phyloP scores from a whole-genome alignment of 2,113 vertebrate species.

The Crotophaga sulcirostris region DNA sequence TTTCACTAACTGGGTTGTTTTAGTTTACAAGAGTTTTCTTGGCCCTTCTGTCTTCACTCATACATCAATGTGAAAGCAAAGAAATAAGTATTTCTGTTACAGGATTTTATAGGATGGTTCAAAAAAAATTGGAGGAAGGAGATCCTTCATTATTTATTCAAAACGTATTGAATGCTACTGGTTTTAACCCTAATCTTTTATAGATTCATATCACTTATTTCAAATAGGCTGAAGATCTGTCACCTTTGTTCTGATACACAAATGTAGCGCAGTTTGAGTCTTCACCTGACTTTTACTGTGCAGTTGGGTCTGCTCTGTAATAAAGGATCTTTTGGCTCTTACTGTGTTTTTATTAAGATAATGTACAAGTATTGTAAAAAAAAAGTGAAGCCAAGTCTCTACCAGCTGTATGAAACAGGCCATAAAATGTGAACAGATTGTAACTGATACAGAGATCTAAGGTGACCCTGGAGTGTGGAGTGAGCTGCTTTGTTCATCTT shows the following conservation, averaged over 20 bases:
- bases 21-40: conserved; percentile 3
- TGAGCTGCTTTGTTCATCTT: neutral
- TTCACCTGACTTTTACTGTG: neutral
- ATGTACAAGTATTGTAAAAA: neutral
- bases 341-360: neutral
- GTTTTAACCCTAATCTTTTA: neutral
- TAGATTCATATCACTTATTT: neutral
- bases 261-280: neutral
- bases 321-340: neutral
- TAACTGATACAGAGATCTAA: neutral
- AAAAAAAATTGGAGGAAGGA: neutral
- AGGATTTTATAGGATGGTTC: neutral
- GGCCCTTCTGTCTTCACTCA: conserved; percentile 43
- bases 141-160: neutral
- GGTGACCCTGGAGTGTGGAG: neutral
- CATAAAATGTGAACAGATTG: neutral
- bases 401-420: neutral
- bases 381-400: neutral
- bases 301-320: neutral
- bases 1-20: conserved; percentile 52
- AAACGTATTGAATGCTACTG: neutral
- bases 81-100: neutral
- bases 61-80: conserved; percentile 20
- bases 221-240: neutral
- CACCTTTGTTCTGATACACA: neutral